Percentiles rank a stretch among this genome's conserved stretches.
phyloP scores from a whole-genome alignment of 35 echinoderm and acorn worm genomes.

The Heliocidaris tuberculata region DNA sequence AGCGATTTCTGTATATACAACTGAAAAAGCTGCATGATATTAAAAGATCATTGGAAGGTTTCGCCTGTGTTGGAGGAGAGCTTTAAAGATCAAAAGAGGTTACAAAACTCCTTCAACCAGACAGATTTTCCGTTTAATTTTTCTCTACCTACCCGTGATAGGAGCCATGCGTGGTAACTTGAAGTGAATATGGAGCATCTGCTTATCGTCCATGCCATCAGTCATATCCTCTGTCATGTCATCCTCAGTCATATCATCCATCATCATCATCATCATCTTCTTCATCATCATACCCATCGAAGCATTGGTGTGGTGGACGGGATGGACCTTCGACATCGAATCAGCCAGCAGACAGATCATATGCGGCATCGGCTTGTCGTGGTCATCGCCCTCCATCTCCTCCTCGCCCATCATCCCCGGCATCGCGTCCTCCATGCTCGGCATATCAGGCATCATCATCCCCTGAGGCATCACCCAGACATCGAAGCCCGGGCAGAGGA shows the following conservation, averaged over 20 bases:
- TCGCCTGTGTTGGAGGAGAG: no score
- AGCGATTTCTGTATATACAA: no score
- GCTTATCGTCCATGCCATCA: background rate
- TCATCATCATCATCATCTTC: background rate
- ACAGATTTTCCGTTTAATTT: no score
- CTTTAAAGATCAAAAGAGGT: no score
- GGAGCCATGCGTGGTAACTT: constrained; percentile 18
- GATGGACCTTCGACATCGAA: background rate
- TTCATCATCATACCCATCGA: background rate
- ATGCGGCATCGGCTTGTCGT: background rate
- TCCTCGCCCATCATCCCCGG: background rate
- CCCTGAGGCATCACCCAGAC: background rate
- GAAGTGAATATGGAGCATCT: constrained; percentile 25
- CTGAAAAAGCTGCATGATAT: no score
- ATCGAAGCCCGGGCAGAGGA: constrained; percentile 40
- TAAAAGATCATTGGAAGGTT: no score
- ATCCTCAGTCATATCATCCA: background rate
- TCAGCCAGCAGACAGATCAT: constrained; percentile 20
- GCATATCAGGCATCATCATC: background rate
- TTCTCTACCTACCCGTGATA: background rate
- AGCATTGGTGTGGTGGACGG: background rate
- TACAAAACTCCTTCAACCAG: no score
- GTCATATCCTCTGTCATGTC: background rate
- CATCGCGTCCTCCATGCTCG: background rate
- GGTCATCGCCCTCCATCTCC: background rate